These are phyloP conservation scores for Athalia rosae DNA, from an alignment of 2,888 invertebrate genomes.

Conservation along the genomic window DNA sequence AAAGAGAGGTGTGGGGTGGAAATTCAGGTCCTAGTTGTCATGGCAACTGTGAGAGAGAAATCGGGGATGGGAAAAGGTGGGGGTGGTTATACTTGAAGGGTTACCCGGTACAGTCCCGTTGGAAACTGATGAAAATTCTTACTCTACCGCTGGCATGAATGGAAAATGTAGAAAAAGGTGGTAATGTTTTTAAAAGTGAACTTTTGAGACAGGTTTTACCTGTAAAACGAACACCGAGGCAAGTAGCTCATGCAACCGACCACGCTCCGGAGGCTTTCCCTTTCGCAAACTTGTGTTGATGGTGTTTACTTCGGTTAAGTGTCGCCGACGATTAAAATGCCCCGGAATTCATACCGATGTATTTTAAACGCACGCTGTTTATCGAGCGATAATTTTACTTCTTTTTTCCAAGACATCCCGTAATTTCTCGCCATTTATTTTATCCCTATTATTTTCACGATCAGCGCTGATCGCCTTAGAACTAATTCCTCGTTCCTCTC, in stretches of 20 bases:
- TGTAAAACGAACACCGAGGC: background rate
- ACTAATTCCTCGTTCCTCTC: background rate
- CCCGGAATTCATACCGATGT: constrained; percentile 13
- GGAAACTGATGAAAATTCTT: constrained; percentile 66
- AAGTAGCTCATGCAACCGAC: background rate
- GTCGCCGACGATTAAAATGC: constrained; percentile 68
- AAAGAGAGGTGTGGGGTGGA: constrained; percentile 50
- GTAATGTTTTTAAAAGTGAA: constrained; percentile 50
- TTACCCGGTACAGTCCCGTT: constrained; percentile 68
- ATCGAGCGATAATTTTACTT: background rate
- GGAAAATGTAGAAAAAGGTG: constrained; percentile 55
- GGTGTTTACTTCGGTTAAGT: constrained; percentile 67
- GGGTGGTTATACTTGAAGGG: constrained; percentile 71
- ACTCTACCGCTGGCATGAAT: constrained; percentile 38
- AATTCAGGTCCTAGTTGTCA: constrained; percentile 64
- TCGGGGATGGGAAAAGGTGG: constrained; percentile 46
- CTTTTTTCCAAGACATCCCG: background rate
- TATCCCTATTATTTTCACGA: too few species aligned
- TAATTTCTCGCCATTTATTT: too few species aligned
- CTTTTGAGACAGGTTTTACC: constrained; percentile 66
- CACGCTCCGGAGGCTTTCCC: constrained; percentile 61
- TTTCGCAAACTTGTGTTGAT: constrained; percentile 61
- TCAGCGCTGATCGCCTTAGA: background rate
- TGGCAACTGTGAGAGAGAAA: constrained; percentile 59
- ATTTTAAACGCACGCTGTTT: background rate